phyloP scores from a whole-genome alignment of 2,888 invertebrate genomes.

The Drosophila limbata region DNA sequence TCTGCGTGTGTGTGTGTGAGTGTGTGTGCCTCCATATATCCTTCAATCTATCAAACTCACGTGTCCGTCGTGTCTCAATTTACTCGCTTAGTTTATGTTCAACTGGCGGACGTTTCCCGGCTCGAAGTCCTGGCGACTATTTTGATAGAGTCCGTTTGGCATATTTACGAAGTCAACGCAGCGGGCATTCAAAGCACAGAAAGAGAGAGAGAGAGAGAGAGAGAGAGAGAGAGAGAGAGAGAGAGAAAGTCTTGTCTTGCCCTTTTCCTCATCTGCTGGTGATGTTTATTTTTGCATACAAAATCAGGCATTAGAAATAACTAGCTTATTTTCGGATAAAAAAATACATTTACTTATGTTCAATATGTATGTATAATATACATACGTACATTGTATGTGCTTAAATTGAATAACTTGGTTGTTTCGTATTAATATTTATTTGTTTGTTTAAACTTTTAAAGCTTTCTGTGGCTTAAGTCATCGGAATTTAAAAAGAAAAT shows the following conservation, averaged over 20 bases:
- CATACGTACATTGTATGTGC: too few relatives aligned
- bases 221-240: not conserved
- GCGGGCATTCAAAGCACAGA: slow-evolving; percentile 54
- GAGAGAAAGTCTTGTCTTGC: slow-evolving; percentile 2
- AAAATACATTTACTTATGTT: too few relatives aligned
- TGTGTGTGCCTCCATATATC: slow-evolving; percentile 51
- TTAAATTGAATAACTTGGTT: too few relatives aligned
- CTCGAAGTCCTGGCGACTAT: slow-evolving; percentile 37
- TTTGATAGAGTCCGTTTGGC: slow-evolving; percentile 71
- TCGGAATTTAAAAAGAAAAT: too few relatives aligned
- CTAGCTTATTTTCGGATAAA: not conserved
- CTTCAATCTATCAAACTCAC: slow-evolving; percentile 79
- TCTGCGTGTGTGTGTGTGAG: slow-evolving; percentile 7
- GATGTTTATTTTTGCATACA: slow-evolving; percentile 1
- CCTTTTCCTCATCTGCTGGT: not conserved
- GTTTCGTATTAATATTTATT: too few relatives aligned
- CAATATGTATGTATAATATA: too few relatives aligned
- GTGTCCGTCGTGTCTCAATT: slow-evolving; percentile 79
- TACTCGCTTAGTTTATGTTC: slow-evolving; percentile 76
- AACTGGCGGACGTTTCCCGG: slow-evolving; percentile 53
- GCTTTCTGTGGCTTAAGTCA: too few relatives aligned
- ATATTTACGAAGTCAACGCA: slow-evolving; percentile 73
- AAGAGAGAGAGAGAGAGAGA: not conserved
- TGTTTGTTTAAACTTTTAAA: too few relatives aligned
- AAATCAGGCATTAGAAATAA: not conserved